phyloP scores from a whole-genome alignment of 37 sponge, comb jelly and placozoan species.

The Lycopodina hypogea region DNA sequence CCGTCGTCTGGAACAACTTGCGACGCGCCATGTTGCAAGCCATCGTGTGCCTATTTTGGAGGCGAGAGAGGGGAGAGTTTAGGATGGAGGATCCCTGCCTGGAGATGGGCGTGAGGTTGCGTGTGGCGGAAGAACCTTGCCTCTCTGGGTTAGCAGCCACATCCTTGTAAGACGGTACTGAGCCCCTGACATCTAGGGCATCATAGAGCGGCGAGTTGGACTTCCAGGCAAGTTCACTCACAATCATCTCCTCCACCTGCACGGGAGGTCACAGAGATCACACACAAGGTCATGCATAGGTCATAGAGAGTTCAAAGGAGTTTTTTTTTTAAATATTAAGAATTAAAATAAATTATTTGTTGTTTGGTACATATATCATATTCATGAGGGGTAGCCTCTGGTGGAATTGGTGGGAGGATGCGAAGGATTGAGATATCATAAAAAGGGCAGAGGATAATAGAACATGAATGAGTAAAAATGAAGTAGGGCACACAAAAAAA shows the following conservation, averaged over 20 bases:
- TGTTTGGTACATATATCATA: not conserved
- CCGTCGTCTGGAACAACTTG: slow-evolving; percentile 39
- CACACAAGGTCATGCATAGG: not conserved
- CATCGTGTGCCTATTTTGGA: slow-evolving; percentile 46
- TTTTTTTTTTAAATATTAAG: not conserved
- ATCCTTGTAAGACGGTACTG: slow-evolving; percentile 70
- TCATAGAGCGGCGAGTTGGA: slow-evolving; percentile 83
- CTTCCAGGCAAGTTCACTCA: slow-evolving; percentile 73
- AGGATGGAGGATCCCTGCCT: not conserved
- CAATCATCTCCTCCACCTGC: slow-evolving; percentile 79
- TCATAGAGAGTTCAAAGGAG: not conserved
- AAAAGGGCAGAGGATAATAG: no score
- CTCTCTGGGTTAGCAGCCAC: slow-evolving; percentile 36
- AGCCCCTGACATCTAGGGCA: slow-evolving; percentile 61
- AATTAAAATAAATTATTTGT: not conserved
- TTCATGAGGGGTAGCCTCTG: not conserved
- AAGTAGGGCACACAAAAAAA: no score
- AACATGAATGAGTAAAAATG: no score
- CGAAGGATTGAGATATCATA: not conserved
- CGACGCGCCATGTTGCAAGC: slow-evolving; percentile 24
- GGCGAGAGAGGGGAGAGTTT: slow-evolving; percentile 37
- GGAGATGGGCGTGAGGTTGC: slow-evolving; percentile 8
- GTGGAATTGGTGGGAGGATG: not conserved
- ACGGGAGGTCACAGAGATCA: not conserved
- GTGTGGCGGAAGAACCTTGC: not conserved